Percentiles rank a stretch among this genome's conserved stretches.
phyloP scores from a whole-genome alignment of 2,888 invertebrate species.

The Girardia tigrina region DNA sequence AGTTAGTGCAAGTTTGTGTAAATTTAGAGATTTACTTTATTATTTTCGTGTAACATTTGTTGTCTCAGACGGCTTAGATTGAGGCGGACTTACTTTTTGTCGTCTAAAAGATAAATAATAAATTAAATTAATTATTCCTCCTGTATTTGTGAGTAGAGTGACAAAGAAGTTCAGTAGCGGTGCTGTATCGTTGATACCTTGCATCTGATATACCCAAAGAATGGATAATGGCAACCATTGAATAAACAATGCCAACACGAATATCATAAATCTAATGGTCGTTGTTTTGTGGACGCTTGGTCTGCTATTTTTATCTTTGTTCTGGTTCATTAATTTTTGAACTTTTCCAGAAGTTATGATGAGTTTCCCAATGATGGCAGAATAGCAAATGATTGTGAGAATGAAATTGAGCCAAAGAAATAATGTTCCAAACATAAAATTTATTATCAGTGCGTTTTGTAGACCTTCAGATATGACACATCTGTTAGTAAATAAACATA shows the following conservation, averaged over 20 bases:
- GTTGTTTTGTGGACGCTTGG: neutral
- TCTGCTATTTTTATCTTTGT: neutral
- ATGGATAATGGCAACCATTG: constrained; percentile 15
- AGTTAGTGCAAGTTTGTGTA: too few species aligned
- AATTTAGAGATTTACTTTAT: too few species aligned
- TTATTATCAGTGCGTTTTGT: neutral
- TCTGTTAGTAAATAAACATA: neutral
- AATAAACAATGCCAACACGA: constrained; percentile 1
- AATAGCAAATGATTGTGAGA: neutral
- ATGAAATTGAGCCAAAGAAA: constrained; percentile 16
- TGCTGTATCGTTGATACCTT: neutral
- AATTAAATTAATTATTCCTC: neutral
- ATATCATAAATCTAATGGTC: neutral
- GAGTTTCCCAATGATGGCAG: neutral
- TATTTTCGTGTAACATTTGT: too few species aligned
- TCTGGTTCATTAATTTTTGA: constrained; percentile 19
- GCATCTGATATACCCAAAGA: constrained; percentile 13
- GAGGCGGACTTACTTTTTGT: neutral
- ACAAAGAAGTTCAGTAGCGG: neutral
- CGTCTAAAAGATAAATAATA: constrained; percentile 17
- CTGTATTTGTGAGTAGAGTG: neutral
- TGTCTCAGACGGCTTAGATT: neutral
- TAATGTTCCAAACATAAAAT: neutral
- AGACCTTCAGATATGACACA: neutral
- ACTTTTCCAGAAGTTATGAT: neutral